Conservation (phyloP, 2,888 invertebrate genomes). For the Therioaphis trifolii region DNA sequence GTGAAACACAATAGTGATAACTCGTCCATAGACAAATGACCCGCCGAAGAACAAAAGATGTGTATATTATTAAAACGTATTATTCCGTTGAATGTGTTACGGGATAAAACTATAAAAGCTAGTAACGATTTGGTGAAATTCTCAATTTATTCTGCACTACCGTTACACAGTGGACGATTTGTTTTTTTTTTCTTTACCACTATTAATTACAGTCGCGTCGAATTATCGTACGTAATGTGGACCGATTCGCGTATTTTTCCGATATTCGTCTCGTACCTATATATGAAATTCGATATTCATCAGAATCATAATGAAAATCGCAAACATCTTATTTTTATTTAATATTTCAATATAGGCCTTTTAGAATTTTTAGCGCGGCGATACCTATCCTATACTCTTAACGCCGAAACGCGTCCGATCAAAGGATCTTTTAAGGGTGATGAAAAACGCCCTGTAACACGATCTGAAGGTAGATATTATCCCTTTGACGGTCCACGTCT, state of each 20-base stretch:
- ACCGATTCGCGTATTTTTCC: background rate
- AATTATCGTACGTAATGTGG: background rate
- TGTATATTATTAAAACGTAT: background rate
- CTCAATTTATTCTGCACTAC: background rate
- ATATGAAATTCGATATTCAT: background rate
- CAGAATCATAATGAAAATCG: background rate
- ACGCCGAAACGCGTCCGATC: background rate
- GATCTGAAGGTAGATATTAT: constrained; percentile 1
- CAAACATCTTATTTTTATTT: background rate
- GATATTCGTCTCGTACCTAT: background rate
- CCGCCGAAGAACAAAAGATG: background rate
- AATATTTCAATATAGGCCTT: background rate
- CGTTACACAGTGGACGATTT: background rate
- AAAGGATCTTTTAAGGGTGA: background rate
- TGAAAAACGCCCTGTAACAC: background rate
- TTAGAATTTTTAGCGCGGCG: background rate
- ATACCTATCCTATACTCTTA: background rate
- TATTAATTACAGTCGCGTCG: background rate
- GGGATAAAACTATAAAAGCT: background rate
- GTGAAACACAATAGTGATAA: background rate
- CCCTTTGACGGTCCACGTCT: constrained; percentile 46
- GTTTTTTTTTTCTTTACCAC: background rate
- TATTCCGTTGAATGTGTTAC: background rate
- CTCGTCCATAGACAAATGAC: background rate
- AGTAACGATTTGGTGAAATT: background rate